Evolutionary conservation across 2,888 invertebrate species (phyloP).

Genomic region (Drosophila mimetica): DNA sequence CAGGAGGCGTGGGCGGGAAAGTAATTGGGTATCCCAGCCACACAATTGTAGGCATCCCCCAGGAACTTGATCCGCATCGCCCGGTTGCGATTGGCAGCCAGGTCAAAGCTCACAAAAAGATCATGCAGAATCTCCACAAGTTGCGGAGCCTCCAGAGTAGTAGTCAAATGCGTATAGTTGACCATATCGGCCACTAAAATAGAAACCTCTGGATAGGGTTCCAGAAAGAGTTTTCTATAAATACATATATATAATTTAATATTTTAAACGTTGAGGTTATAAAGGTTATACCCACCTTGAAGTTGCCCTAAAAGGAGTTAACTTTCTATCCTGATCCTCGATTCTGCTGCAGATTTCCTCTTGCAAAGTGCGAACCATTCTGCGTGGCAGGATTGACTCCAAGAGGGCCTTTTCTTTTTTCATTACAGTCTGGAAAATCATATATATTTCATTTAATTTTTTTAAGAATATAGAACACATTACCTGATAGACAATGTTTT

Average conservation of each 20-base stretch:
- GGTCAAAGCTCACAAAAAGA: conserved; percentile 94
- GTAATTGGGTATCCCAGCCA: conserved; percentile 92
- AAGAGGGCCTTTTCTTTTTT: conserved; percentile 92
- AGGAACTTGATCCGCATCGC: conserved; percentile 94
- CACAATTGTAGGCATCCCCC: conserved; percentile 96
- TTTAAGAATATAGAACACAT: too few species aligned
- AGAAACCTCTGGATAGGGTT: conserved; percentile 93
- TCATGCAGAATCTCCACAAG: conserved; percentile 94
- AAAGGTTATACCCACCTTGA: background rate
- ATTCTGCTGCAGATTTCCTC: conserved; percentile 86
- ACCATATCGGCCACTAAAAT: conserved; percentile 96
- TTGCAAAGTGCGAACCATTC: conserved; percentile 88
- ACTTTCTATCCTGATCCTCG: conserved; percentile 16
- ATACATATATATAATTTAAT: too few species aligned
- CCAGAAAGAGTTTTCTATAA: conserved; percentile 91
- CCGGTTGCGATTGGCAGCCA: conserved; percentile 91
- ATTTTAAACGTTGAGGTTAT: too few species aligned
- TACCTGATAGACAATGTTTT: conserved; percentile 29
- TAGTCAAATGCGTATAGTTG: conserved; percentile 91
- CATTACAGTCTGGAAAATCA: background rate
- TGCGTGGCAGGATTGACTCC: conserved; percentile 92
- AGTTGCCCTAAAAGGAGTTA: too few species aligned
- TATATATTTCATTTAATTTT: too few species aligned
- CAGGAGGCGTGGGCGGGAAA: conserved; percentile 92
- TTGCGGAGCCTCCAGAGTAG: conserved; percentile 90